Base-by-base conservation (phyloP, 2,113 vertebrate genomes). In the Cephalopterus ornatus region DNA sequence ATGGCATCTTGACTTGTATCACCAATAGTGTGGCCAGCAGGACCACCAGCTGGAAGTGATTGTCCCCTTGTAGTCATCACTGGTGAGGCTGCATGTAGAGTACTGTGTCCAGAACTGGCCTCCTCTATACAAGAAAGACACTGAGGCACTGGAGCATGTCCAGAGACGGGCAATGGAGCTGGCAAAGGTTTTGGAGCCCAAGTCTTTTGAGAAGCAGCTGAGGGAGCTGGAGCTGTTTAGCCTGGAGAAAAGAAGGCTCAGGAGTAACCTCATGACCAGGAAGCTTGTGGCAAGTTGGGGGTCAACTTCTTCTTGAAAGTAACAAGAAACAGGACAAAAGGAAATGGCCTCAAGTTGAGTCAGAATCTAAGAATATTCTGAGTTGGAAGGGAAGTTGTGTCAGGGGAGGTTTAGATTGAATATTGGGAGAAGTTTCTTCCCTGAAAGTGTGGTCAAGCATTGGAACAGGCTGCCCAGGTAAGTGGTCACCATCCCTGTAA, bases 1-100 rank as follows among this genome's bases (percentile, higher is more conserved):
- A 0, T 32, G 78, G 33, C 9, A 14, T 0, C 24, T 11, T 26
- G 53, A 39, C 16, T 20, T 30, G 12, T 1, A 3, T 12, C 78
- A 68, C 39, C 28, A 39, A 39, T 6, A 4, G 53, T 53, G 77
- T 39, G 53, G 46, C 24, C 70, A 82, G 24, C 28, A 61, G 46
- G n/a, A 22, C 0, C 13, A 41, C 20, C 7, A 50, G 49, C 49
- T 50, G 46, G 47, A 72, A 68, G n/a, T 14, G 39, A 55, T 30
- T 62, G 30, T 35, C 12, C 23, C 47, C 4, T n/a, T 76, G 17
- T 10, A 15, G 6, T 75, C 1, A 0, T n/a, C 24, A 32, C 7
- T 32, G 46, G 3, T 47, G 71, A 55, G 21, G 17, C 14, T 1
- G 0, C 11, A 22, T 16, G 44, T 68, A 30, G 16, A 21, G 33